phyloP scores from a whole-genome alignment of 2,113 vertebrate species.

The Pomatorhinus ruficollis region DNA sequence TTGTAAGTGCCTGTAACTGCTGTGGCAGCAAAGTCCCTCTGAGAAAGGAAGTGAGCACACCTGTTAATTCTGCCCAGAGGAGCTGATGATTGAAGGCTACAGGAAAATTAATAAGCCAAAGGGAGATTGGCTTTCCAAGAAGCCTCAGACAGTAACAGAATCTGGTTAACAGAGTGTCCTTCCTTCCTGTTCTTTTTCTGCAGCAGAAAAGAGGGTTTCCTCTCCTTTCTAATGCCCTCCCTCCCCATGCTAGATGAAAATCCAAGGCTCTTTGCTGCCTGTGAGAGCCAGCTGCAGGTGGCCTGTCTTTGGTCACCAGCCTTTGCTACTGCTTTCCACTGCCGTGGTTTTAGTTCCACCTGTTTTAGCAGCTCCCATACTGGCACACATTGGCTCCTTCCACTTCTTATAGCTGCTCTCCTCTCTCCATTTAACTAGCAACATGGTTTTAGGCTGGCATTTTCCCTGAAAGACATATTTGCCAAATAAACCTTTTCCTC shows the following conservation, averaged over 20 bases:
- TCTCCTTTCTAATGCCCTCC: not conserved
- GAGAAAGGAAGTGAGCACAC: not conserved
- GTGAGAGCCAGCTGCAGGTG: not conserved
- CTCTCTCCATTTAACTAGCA: not conserved
- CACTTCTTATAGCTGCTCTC: not conserved
- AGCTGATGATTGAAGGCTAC: not conserved
- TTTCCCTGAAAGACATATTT: not conserved
- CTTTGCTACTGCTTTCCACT: not conserved
- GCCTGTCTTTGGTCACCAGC: not conserved
- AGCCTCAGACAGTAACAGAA: not conserved
- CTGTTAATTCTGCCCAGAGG: not conserved
- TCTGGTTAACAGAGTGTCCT: not conserved
- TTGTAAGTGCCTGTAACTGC: not conserved
- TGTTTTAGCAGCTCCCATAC: not conserved
- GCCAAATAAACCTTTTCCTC: not conserved
- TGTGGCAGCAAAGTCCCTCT: not conserved
- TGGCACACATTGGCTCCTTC: fast-evolving
- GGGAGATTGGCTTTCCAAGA: not conserved
- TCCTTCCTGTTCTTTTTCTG: not conserved
- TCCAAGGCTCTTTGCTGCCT: not conserved
- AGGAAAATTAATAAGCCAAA: not conserved
- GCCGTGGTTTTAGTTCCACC: not conserved
- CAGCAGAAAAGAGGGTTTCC: not conserved
- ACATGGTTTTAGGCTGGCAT: not conserved
- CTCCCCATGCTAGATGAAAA: not conserved